Base-by-base conservation (phyloP, 2,797 vertebrate genomes). In the Eurystomus glaucurus region DNA sequence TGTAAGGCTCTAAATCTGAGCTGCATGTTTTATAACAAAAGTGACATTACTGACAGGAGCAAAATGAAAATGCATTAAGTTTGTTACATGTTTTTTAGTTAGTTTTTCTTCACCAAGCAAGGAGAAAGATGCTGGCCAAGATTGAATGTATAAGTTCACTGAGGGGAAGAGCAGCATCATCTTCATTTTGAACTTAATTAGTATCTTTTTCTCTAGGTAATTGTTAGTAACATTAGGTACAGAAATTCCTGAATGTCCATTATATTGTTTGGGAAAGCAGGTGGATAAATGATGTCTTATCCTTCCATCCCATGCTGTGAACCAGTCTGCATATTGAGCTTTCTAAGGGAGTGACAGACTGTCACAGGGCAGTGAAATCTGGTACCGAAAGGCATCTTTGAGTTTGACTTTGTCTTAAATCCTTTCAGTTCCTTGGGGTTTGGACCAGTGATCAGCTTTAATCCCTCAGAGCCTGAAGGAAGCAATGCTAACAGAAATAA, bases 11-110 rank as follows among this genome's bases (percentile, higher is more conserved):
- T 84, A 90, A 95, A 96, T 92, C 95, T 83, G 70, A 90, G 92
- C 69, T 96, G 54, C 1, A 2, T 93, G 86, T 94, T 97, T 97
- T 94, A 69, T 92, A 96, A 91, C 84, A 88, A 65, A 93, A 92
- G 82, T 96, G 94, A 94, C 92, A 77, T 87, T 92, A 95, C 74
- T 96, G 96, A 93, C 95, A 95, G 90, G 78, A 95, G 65, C 86
- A 95, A 95, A 95, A 95, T 85, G 84, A 88, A 96, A 94, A 94
- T 79, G 68, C 77, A 55, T 79, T 74, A 54, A 78, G 87, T 78
- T 92, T 71, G 48, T 60, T 83, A 71, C 52, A 2, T 72, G 60
- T 50, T 60, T 85, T 91, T 85, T 69, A 31, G 65, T 92, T 82
- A n/a, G 57, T 95, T 79, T 22, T 52, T 65, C 85, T 85, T 91